phyloP scores from a whole-genome alignment of 2,797 vertebrate species.

The Anguilla megastoma region DNA sequence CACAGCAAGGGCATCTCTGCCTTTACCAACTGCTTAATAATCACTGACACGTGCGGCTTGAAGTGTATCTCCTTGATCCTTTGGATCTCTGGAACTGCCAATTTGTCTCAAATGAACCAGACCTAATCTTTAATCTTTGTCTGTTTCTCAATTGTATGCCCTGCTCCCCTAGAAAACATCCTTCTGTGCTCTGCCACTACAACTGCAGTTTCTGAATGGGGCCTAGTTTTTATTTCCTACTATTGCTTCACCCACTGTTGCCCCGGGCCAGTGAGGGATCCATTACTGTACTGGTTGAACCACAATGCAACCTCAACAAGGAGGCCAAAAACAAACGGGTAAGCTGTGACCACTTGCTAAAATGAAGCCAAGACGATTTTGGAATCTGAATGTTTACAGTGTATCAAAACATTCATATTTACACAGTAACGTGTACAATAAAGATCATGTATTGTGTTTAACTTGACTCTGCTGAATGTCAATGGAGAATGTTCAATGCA shows the following conservation, averaged over 20 bases:
- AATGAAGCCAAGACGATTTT: not conserved
- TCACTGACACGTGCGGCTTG: constrained; percentile 61
- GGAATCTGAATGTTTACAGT: not conserved
- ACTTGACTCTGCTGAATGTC: not conserved
- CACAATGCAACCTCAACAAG: not conserved
- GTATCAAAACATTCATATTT: not conserved
- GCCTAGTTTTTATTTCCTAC: not conserved
- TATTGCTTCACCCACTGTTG: not conserved
- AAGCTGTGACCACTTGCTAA: not conserved
- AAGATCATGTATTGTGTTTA: not conserved
- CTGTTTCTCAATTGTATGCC: constrained; percentile 49
- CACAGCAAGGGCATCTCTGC: not conserved
- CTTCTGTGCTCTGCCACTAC: not conserved
- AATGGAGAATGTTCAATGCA: not conserved
- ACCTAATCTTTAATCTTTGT: constrained; percentile 60
- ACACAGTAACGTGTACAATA: not conserved
- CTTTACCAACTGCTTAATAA: constrained; percentile 59
- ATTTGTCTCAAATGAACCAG: constrained; percentile 73
- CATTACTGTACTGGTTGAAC: not conserved
- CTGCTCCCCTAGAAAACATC: constrained; percentile 26
- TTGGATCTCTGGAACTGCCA: constrained; percentile 61
- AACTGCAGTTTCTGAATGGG: not conserved
- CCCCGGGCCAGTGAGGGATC: not conserved
- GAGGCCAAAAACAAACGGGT: not conserved
- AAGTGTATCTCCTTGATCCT: constrained; percentile 44